A percentile compares a stretch with the other conserved stretches of the same genome.
phyloP scores from a whole-genome alignment of 2,797 vertebrate genomes.

The Enteromius mattozi region DNA sequence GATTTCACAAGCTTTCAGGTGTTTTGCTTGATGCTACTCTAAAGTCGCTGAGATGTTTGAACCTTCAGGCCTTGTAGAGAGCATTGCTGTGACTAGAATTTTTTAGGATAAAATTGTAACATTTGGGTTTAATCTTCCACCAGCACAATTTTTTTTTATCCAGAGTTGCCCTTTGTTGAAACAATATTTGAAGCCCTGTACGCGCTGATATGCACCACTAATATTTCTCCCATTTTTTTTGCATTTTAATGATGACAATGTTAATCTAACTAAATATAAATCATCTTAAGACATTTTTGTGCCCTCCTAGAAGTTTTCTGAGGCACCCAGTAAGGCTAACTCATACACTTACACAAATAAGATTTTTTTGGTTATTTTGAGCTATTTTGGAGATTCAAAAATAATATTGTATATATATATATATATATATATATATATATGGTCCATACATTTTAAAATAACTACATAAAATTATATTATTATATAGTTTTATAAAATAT shows the following conservation, averaged over 20 bases:
- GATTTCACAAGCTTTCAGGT: conserved; percentile 17
- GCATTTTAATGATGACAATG: neutral
- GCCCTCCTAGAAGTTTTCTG: neutral
- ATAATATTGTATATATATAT: neutral
- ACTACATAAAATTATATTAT: neutral
- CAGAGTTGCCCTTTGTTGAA: neutral
- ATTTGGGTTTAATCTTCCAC: neutral
- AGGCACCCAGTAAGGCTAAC: neutral
- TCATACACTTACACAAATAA: neutral
- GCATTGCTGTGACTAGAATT: neutral
- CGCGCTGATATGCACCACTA: neutral
- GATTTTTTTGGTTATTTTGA: neutral
- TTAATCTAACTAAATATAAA: neutral
- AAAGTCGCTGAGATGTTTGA: conserved; percentile 2
- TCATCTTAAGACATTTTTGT: neutral
- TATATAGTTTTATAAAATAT: neutral
- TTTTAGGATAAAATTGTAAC: neutral
- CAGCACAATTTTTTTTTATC: neutral
- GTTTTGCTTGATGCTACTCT: neutral
- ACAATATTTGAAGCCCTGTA: neutral
- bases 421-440: too few species aligned
- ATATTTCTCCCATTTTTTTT: neutral
- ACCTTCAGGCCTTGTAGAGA: neutral
- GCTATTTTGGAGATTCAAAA: neutral
- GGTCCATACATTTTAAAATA: neutral